phyloP scores from a whole-genome alignment of 2,888 invertebrate genomes.

The Crossocerus cetratus region DNA sequence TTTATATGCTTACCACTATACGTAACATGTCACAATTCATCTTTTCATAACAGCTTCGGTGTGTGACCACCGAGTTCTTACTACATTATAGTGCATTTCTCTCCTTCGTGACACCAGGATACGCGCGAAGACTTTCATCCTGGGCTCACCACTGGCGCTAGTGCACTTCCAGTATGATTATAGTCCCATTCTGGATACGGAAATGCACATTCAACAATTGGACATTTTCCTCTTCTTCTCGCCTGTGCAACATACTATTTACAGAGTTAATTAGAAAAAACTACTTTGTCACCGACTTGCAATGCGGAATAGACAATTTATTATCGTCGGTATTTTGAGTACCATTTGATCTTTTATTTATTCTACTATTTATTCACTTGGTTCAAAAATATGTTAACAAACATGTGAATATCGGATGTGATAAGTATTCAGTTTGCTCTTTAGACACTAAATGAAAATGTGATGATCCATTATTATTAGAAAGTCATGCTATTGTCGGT shows the following conservation, averaged over 20 bases:
- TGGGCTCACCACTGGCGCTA: not conserved
- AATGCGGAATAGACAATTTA: too few species aligned
- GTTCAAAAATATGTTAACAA: too few species aligned
- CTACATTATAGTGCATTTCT: conserved; percentile 33
- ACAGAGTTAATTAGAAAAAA: not conserved
- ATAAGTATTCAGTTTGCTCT: too few species aligned
- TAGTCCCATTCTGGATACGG: not conserved
- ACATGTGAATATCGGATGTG: too few species aligned
- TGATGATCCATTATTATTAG: too few species aligned
- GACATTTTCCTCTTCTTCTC: not conserved
- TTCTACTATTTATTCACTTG: too few species aligned
- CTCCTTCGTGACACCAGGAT: conserved; percentile 13
- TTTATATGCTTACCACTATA: too few species aligned
- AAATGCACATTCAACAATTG: not conserved
- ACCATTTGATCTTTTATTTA: too few species aligned
- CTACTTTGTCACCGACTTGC: too few species aligned
- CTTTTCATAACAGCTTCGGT: not conserved
- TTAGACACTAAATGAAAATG: too few species aligned
- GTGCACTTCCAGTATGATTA: conserved; percentile 25
- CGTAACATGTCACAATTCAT: not conserved
- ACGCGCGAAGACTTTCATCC: conserved; percentile 19
- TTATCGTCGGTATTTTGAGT: too few species aligned
- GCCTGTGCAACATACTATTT: not conserved
- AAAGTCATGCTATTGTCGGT: too few species aligned
- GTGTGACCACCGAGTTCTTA: conserved; percentile 17